These are phyloP conservation scores for Pedicia rivosa DNA, from an alignment of 2,888 invertebrate species.

Conservation along the genomic window DNA sequence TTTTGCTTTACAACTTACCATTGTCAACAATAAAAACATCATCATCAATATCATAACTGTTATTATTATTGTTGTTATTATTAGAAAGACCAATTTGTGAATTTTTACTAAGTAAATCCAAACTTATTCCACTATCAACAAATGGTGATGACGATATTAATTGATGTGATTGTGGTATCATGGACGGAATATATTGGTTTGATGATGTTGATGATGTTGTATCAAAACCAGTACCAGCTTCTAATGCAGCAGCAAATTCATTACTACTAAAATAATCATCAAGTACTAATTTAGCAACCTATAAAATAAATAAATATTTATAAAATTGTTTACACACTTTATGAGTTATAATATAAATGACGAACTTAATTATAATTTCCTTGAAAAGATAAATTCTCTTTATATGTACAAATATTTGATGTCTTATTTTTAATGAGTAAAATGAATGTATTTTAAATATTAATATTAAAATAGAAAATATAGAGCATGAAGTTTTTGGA, in stretches of 20 bases:
- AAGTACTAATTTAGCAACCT: slow-evolving; percentile 76
- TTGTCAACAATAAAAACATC: slow-evolving; percentile 26
- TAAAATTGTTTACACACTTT: too few relatives aligned
- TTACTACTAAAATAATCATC: slow-evolving; percentile 61
- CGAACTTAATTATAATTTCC: too few relatives aligned
- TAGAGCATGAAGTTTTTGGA: too few relatives aligned
- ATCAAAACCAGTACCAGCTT: slow-evolving; percentile 29
- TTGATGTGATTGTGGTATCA: slow-evolving; percentile 15
- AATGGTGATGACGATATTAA: slow-evolving; percentile 17
- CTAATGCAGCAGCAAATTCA: slow-evolving; percentile 29
- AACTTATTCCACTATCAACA: slow-evolving; percentile 29
- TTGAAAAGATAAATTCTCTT: too few relatives aligned
- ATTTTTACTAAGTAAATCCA: slow-evolving; percentile 23
- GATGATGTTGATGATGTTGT: slow-evolving; percentile 21
- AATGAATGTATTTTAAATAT: too few relatives aligned
- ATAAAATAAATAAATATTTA: slow-evolving; percentile 15
- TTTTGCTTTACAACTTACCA: too few relatives aligned
- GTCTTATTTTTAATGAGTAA: too few relatives aligned
- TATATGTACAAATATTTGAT: too few relatives aligned
- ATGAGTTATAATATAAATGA: too few relatives aligned
- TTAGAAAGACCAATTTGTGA: slow-evolving; percentile 13
- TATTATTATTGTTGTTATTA: slow-evolving; percentile 8
- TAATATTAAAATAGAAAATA: too few relatives aligned
- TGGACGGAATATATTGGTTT: slow-evolving; percentile 18
- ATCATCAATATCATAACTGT: slow-evolving; percentile 24